phyloP scores from a whole-genome alignment of 2,888 invertebrate genomes.

The Athalia circularis region DNA sequence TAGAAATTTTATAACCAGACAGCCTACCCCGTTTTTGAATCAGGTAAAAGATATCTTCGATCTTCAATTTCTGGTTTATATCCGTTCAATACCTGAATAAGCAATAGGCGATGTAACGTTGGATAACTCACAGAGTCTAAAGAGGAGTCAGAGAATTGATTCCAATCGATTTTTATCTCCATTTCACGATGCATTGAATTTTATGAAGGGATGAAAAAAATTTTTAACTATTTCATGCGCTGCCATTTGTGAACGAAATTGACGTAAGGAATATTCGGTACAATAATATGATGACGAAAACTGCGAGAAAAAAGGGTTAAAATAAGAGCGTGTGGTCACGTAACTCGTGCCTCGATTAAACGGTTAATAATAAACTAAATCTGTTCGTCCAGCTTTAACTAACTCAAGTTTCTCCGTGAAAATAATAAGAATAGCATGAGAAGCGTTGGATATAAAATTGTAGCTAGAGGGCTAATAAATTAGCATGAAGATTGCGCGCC shows the following conservation, averaged over 20 bases:
- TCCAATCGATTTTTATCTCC: background rate
- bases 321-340: no score
- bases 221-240: no score
- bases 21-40: background rate
- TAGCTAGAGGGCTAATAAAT: conserved; percentile 52
- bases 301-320: no score
- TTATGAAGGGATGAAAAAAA: no score
- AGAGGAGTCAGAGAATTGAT: background rate
- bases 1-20: background rate
- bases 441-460: conserved; percentile 50
- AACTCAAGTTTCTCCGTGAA: conserved; percentile 16
- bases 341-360: conserved; percentile 26
- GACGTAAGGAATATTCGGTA: no score
- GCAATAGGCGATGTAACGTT: background rate
- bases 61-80: conserved; percentile 33
- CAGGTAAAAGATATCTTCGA: conserved; percentile 15
- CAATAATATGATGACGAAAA: no score
- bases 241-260: no score
- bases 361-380: conserved; percentile 38
- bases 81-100: conserved; percentile 19
- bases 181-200: background rate
- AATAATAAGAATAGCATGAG: conserved; percentile 13
- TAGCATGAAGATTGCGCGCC: conserved; percentile 52
- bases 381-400: conserved; percentile 32
- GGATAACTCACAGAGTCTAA: background rate